Evolutionary conservation across 1,140 invertebrate genomes (phyloP).

Genomic region (Lepidurus packardi): DNA sequence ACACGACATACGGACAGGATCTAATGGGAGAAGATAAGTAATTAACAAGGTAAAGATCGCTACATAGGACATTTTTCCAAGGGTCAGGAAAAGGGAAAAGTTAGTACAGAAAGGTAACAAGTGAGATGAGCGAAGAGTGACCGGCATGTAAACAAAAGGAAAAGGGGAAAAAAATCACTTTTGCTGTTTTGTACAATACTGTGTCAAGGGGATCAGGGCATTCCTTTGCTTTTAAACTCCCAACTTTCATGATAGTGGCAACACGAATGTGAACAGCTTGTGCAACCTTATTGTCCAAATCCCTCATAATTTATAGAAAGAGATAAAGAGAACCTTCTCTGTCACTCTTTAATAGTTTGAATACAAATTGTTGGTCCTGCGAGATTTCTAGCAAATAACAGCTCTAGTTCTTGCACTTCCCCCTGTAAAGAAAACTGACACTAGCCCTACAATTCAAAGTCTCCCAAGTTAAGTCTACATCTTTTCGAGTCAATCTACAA

Average conservation of each 20-base stretch:
- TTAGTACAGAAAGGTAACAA: background rate
- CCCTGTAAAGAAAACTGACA: background rate
- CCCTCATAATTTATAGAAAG: conserved; percentile 3
- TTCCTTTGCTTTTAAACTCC: background rate
- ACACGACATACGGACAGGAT: conserved; percentile 9
- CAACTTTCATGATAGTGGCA: background rate
- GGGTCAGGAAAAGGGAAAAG: background rate
- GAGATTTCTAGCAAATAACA: background rate
- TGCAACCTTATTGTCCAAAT: background rate
- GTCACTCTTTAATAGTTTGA: background rate
- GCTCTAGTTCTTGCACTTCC: background rate
- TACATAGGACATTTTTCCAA: background rate
- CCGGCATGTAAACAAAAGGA: background rate
- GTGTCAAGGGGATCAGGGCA: background rate
- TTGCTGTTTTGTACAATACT: conserved; percentile 22
- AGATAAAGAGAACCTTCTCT: background rate
- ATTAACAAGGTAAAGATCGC: background rate
- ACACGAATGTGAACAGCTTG: background rate
- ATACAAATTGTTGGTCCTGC: conserved; percentile 13
- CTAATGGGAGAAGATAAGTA: background rate
- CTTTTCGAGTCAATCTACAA: too few relatives aligned
- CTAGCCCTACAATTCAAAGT: too few relatives aligned
- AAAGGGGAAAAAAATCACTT: conserved; percentile 1
- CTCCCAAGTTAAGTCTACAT: too few relatives aligned
- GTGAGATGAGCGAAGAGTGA: conserved; percentile 17